These are phyloP conservation scores for Tychaedon coryphoeus DNA, from an alignment of 2,113 vertebrate species.

Conservation along the genomic window DNA sequence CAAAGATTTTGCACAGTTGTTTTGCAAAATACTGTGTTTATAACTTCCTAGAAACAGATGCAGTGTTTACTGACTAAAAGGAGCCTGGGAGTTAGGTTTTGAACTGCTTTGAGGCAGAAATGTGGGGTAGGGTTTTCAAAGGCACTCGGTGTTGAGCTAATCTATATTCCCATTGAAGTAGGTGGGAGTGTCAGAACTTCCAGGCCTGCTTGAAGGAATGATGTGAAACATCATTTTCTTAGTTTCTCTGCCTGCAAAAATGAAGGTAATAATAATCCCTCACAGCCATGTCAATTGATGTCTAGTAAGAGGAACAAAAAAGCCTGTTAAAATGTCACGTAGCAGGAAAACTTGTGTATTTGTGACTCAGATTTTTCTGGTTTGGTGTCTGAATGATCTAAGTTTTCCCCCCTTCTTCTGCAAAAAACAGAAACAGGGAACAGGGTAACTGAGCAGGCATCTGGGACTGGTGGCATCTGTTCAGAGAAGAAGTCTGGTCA, in stretches of 20 bases:
- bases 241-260: not conserved
- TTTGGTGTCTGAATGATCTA: not conserved
- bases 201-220: not conserved
- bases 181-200: not conserved
- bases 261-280: not conserved
- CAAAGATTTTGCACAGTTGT: not conserved
- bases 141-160: not conserved
- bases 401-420: not conserved
- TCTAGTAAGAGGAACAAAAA: not conserved
- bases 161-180: not conserved
- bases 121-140: not conserved
- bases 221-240: not conserved
- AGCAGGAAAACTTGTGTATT: not conserved
- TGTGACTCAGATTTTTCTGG: not conserved
- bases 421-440: not conserved
- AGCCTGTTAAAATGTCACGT: not conserved
- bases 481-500: not conserved
- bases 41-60: not conserved
- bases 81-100: not conserved
- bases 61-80: not conserved
- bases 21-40: slow-evolving; percentile 2
- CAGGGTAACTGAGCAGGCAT: not conserved
- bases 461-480: not conserved
- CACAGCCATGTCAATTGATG: not conserved
- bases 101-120: not conserved